Conservation (phyloP, 1,140 invertebrate genomes). For the Drosophila pseudoananassae region DNA sequence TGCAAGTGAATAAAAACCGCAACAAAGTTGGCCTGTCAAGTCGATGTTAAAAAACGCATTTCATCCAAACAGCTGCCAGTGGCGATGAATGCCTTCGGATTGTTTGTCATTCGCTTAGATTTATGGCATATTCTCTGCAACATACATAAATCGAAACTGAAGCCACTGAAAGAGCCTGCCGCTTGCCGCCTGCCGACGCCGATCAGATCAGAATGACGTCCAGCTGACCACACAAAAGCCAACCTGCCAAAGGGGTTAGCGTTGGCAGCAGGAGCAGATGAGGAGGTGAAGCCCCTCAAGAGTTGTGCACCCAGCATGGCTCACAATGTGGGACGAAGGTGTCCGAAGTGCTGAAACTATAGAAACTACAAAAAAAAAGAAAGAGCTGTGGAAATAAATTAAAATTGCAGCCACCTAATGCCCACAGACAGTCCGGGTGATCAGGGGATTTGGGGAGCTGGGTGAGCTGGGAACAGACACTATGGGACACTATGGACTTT, state of each 20-base stretch:
- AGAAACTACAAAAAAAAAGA: conserved; percentile 7
- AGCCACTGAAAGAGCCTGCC: conserved; percentile 17
- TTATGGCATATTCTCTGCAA: conserved; percentile 54
- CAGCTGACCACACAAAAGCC: conserved; percentile 56
- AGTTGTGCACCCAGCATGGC: conserved; percentile 39
- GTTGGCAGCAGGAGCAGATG: not conserved
- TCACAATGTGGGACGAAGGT: conserved; percentile 42
- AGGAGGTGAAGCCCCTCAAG: conserved; percentile 58
- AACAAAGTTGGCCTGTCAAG: conserved; percentile 30
- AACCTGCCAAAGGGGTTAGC: conserved; percentile 25
- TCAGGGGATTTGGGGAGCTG: conserved; percentile 23
- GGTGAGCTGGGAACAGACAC: conserved; percentile 22
- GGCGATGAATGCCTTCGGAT: conserved; percentile 50
- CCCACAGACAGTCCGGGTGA: conserved; percentile 30
- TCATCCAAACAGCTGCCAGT: conserved; percentile 46
- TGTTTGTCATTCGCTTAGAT: conserved; percentile 61
- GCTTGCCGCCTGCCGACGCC: conserved; percentile 20
- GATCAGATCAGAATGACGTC: conserved; percentile 52
- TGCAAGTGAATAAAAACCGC: conserved; percentile 13
- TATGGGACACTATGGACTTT: conserved; percentile 5
- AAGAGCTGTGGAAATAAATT: conserved; percentile 54
- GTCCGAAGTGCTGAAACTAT: conserved; percentile 39
- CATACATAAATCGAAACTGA: conserved; percentile 58
- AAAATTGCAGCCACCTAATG: conserved; percentile 63
- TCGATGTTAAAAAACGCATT: conserved; percentile 43